These are phyloP conservation scores for Nephila pilipes DNA, from an alignment of 1,140 invertebrate species.

Conservation along the genomic window DNA sequence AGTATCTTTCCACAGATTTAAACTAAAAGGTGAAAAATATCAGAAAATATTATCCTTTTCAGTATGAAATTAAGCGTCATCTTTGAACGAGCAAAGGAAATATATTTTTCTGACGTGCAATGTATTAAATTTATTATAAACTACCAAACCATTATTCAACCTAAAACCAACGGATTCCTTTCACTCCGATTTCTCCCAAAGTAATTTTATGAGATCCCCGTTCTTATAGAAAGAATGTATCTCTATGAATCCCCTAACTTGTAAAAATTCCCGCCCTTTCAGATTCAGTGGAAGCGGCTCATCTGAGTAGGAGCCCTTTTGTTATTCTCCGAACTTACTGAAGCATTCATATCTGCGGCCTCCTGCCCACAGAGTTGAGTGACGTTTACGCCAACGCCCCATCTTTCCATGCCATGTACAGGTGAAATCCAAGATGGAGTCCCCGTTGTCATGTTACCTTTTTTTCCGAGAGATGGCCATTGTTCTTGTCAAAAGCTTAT, in stretches of 20 bases:
- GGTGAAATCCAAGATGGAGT: conserved; percentile 62
- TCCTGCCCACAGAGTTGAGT: conserved; percentile 28
- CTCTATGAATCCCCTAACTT: neutral
- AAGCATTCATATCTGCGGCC: conserved; percentile 62
- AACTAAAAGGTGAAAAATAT: too few species aligned
- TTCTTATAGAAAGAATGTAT: neutral
- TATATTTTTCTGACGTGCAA: too few species aligned
- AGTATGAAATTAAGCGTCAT: too few species aligned
- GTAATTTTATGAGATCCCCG: conserved; percentile 13
- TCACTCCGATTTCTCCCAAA: neutral
- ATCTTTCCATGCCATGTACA: conserved; percentile 53
- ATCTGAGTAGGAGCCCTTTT: neutral
- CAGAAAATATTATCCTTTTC: too few species aligned
- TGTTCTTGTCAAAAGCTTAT: conserved; percentile 69
- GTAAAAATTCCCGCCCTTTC: neutral
- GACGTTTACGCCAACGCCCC: conserved; percentile 53
- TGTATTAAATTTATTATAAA: too few species aligned
- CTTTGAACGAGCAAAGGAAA: too few species aligned
- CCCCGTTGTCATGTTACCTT: conserved; percentile 59
- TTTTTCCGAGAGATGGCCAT: conserved; percentile 4
- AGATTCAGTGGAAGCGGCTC: neutral
- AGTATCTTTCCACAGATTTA: too few species aligned
- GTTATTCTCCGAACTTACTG: conserved; percentile 44
- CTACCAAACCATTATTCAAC: too few species aligned
- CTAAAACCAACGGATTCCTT: too few species aligned